phyloP scores from a whole-genome alignment of 1,140 invertebrate genomes.

The Drosophila trapezifrons region DNA sequence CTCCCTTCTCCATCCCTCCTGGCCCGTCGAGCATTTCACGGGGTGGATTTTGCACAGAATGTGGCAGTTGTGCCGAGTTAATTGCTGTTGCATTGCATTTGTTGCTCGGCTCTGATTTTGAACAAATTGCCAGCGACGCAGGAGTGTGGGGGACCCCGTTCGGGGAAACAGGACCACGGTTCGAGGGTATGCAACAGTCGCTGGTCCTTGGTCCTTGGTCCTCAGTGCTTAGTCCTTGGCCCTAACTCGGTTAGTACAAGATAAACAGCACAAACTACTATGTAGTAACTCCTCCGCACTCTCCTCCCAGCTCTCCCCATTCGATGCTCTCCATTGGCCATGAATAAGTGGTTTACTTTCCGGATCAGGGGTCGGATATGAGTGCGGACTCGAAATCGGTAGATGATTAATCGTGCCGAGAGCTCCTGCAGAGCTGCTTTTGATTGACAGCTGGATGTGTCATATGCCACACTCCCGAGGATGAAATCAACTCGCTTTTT shows the following conservation, averaged over 20 bases:
- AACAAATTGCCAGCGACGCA: constrained; percentile 77
- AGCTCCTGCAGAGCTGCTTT: constrained; percentile 41
- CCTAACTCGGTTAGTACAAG: constrained; percentile 52
- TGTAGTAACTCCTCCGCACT: constrained; percentile 28
- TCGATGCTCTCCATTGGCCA: constrained; percentile 38
- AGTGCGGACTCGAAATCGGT: constrained; percentile 48
- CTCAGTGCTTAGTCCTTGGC: constrained; percentile 32
- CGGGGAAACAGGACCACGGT: constrained; percentile 5
- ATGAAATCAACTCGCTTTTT: constrained; percentile 22
- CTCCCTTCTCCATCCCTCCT: neutral
- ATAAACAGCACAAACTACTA: constrained; percentile 51
- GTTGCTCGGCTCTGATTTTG: constrained; percentile 79
- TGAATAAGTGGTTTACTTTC: constrained; percentile 55
- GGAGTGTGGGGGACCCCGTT: neutral
- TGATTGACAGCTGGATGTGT: constrained; percentile 52
- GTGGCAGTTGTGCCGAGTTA: constrained; percentile 81
- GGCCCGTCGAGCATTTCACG: constrained; percentile 45
- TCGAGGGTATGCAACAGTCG: constrained; percentile 54
- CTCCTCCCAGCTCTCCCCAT: too few relatives aligned
- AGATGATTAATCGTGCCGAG: constrained; percentile 41
- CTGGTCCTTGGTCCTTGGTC: constrained; percentile 17
- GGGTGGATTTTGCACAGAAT: constrained; percentile 79
- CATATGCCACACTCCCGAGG: constrained; percentile 34
- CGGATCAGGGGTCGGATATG: constrained; percentile 51
- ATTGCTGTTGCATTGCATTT: constrained; percentile 81